Evolutionary conservation across 1,140 invertebrate species (phyloP), one percentile per base, ranked within the genome.

Genomic region (Globodera ellingtonae): DNA sequence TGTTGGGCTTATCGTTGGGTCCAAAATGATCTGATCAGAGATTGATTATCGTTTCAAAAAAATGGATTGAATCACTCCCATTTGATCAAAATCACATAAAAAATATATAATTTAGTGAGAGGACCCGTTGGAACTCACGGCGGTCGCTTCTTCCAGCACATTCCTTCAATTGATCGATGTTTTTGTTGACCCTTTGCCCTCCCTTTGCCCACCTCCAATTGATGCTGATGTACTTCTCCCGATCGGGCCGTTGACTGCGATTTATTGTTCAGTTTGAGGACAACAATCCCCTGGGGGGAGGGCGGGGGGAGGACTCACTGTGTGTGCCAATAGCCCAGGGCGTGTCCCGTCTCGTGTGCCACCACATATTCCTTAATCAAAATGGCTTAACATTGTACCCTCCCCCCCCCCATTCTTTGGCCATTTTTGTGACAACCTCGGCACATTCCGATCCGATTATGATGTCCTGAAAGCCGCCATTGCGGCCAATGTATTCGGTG

Each of bases 301-400:
- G 35, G 35, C 35, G 35, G 35, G 35, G 8, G 4, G 2, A 4
- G 6, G 5, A 18, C 69, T 77, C 47, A 77, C 75, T 90, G 90
- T 52, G 90, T 90, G 74, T 90, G 89, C 85, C 84, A 89, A 81
- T 90, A 89, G 9, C 89, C 89, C 15, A 90, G 82, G n/a, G 88
- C 85, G 79, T 90, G 89, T 13, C 89, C 89, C 9, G 90, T 89
- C 80, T 90, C 89, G 81, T 90, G 89, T 65, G 87, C 87, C 66
- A 89, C 87, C 13, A 89, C 87, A 74, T 89, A 89, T 75, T 89
- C 87, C 82, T 86, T 44, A 84, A 82, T 70, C 35, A 35, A 35
- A 35, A 35, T 35, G 35, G 1, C 35, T 35, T 35, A 35, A 35
- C 35, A 35, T 35, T 35, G 35, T 3, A 35, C 35, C 35, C 35